Conservation (phyloP, 2,888 invertebrate genomes). For the Caenorhabditis zanzibari region DNA sequence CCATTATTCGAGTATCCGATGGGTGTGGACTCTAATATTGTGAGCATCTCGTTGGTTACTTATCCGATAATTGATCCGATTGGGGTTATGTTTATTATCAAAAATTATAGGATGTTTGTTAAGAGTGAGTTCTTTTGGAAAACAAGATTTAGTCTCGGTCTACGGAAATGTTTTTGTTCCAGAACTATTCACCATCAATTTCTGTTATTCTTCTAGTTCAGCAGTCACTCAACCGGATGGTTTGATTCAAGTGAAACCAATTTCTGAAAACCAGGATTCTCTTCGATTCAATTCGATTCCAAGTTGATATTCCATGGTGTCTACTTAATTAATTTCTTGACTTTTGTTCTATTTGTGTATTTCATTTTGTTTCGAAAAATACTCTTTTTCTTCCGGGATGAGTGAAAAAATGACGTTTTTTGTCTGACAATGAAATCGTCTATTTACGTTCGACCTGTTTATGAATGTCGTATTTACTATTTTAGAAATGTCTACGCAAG, state of each 20-base stretch:
- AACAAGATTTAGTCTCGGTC: background rate
- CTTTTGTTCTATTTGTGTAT: slow-evolving; percentile 24
- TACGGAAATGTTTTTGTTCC: background rate
- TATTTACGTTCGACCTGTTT: slow-evolving; percentile 12
- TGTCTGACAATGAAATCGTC: slow-evolving; percentile 13
- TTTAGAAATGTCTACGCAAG: background rate
- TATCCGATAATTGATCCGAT: slow-evolving; percentile 50
- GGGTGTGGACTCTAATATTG: slow-evolving; percentile 38
- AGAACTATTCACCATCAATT: background rate
- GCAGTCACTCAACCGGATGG: slow-evolving; percentile 4
- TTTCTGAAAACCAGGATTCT: slow-evolving; percentile 4
- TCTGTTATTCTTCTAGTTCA: background rate
- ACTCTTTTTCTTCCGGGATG: slow-evolving; percentile 7
- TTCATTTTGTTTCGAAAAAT: slow-evolving; percentile 8
- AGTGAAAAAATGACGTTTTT: slow-evolving; percentile 5
- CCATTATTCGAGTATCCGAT: slow-evolving; percentile 49
- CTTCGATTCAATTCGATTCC: slow-evolving; percentile 33
- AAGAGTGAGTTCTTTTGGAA: slow-evolving; percentile 19
- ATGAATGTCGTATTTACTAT: slow-evolving; percentile 10
- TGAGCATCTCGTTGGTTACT: slow-evolving; percentile 35
- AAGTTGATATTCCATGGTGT: background rate
- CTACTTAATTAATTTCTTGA: slow-evolving; percentile 16
- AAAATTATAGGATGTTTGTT: slow-evolving; percentile 27
- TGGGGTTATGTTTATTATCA: slow-evolving; percentile 48
- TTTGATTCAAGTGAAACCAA: slow-evolving; percentile 3